Percentiles rank a stretch among this genome's conserved stretches.
Conservation (phyloP, 2,113 vertebrate species). For the Fulica atra region DNA sequence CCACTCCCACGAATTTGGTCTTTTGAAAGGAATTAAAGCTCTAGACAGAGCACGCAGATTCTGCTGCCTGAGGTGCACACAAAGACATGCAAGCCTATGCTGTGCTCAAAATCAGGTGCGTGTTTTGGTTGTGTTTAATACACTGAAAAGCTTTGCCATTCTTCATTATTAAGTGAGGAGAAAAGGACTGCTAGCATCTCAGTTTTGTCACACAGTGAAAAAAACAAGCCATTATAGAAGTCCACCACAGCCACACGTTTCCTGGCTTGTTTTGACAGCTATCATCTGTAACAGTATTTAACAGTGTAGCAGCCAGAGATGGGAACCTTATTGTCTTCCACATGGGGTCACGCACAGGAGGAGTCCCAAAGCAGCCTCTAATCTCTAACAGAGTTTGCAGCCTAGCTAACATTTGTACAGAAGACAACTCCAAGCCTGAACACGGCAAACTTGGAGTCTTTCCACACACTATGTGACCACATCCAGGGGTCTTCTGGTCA, state of each 20-base stretch:
- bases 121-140: neutral
- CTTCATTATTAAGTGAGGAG: neutral
- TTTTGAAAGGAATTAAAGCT: neutral
- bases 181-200: neutral
- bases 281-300: neutral
- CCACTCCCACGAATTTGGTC: neutral
- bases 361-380: neutral
- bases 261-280: neutral
- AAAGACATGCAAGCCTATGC: neutral
- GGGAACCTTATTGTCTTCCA: neutral
- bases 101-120: neutral
- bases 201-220: neutral
- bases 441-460: neutral
- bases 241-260: neutral
- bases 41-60: neutral
- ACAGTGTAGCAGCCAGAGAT: neutral
- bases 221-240: neutral
- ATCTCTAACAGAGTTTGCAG: neutral
- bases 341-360: neutral
- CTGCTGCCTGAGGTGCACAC: neutral
- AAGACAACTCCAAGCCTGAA: neutral
- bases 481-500: neutral
- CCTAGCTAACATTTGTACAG: neutral
- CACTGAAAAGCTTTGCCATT: neutral
- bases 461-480: rapidly evolving